Conservation (phyloP, 1,140 invertebrate species). For the Andricus grossulariae region DNA sequence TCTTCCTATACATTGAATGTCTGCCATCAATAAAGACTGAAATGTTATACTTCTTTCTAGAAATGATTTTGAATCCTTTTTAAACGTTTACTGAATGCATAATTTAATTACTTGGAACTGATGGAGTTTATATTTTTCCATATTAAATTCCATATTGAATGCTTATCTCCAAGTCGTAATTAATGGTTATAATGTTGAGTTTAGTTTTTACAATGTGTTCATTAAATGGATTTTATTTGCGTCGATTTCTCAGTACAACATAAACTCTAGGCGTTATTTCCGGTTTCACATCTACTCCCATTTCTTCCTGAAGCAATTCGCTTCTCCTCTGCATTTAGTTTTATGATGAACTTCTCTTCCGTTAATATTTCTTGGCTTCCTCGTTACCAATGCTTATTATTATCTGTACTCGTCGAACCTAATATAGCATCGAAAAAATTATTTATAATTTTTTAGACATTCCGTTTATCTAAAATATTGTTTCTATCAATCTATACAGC, state of each 20-base stretch:
- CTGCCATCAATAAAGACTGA: no score
- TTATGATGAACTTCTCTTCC: not conserved
- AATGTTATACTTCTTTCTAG: no score
- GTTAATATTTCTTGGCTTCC: not conserved
- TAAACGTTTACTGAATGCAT: constrained; percentile 1
- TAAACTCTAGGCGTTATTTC: constrained; percentile 6
- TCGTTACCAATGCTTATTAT: not conserved
- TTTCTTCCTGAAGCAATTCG: constrained; percentile 28
- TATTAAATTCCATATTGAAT: constrained; percentile 3
- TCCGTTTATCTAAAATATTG: no score
- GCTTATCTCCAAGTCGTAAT: not conserved
- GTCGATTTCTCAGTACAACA: not conserved
- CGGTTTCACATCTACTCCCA: constrained; percentile 17
- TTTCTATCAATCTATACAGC: no score
- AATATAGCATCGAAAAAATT: no score
- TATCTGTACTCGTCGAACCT: no score
- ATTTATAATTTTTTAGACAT: no score
- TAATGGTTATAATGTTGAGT: constrained; percentile 7
- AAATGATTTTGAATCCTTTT: not conserved
- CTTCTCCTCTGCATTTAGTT: constrained; percentile 17
- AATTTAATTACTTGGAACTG: constrained; percentile 14
- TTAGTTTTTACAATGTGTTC: not conserved
- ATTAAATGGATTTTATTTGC: not conserved
- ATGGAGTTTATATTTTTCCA: no score
- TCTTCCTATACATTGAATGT: no score